These are phyloP conservation scores for Lophotriccus pileatus DNA, from an alignment of 2,797 vertebrate species.

Conservation along the genomic window DNA sequence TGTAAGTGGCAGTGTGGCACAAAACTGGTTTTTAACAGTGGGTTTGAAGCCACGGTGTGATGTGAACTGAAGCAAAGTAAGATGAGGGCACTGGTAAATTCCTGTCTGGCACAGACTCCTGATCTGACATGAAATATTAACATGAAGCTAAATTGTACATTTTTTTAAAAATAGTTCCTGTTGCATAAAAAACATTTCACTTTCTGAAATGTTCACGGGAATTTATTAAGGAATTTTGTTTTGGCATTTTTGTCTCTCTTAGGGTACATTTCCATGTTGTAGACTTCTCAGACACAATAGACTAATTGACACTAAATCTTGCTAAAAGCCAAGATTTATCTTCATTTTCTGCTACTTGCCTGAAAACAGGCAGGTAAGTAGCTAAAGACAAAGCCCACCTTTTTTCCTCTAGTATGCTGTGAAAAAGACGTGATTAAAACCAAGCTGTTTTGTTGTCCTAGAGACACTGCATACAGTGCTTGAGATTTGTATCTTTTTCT, in stretches of 20 bases:
- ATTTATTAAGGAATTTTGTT: not conserved
- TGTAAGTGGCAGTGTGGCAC: not conserved
- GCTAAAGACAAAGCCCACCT: not conserved
- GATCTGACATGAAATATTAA: not conserved
- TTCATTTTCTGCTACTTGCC: not conserved
- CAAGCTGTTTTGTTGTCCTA: not conserved
- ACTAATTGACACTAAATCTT: not conserved
- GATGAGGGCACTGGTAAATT: not conserved
- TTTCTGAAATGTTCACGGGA: not conserved
- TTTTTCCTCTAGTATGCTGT: not conserved
- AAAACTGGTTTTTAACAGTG: not conserved
- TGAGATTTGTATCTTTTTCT: not conserved
- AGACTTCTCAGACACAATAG: not conserved
- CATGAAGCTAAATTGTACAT: not conserved
- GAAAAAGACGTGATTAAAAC: not conserved
- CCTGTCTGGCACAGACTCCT: not conserved
- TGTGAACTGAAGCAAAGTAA: not conserved
- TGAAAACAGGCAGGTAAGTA: not conserved
- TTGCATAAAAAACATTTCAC: not conserved
- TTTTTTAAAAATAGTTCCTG: not conserved
- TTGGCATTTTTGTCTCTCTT: not conserved
- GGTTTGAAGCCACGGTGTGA: not conserved
- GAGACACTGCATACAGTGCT: not conserved
- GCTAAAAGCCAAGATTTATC: not conserved
- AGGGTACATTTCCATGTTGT: not conserved